Base-by-base conservation (phyloP, 2,888 invertebrate species). In the Chloromyia formosa region DNA sequence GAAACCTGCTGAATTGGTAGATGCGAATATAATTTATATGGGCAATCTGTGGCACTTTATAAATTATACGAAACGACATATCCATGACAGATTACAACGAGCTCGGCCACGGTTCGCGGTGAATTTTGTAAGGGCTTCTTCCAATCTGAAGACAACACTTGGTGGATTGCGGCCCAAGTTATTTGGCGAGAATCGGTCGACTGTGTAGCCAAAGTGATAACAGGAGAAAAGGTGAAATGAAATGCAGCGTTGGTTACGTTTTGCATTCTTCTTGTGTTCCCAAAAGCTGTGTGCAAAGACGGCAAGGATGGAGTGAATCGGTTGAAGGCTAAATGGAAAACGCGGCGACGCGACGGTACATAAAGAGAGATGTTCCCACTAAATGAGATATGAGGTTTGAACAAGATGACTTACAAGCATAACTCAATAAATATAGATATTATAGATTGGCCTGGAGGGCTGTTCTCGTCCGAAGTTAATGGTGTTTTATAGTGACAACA, bases 21-120 rank as follows among this genome's bases (percentile, higher is more conserved):
- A 7, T 35, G 7, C 27, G 7, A 35, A 61, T 73, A 73, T 73
- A 61, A 73, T 73, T 73, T 73, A 73, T 73, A 56, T 58, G 73
- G 27, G 58, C 73, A 73, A 58, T 73, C 42, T n/a, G 58, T 16
- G 73, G 61, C 73, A 73, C 73, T 56, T 73, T 73, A 60, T 73
- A 73, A 73, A 73, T 73, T 73, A 73, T 27, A 14, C 45, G 73
- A 71, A 56, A 40, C 35, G 42, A 42, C 69, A 54, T 69, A 27
- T 42, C 16, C 40, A 23, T 73, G 73, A 42, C 61, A 73, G 73
- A 73, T 73, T 73, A 73, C 73, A 69, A 69, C 69, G 23, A 69
- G 66, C 45, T 35, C 27, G 27, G 27, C 27, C 2, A 35, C 18
- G 66, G 14, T n/a, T 49, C 49, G 3, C 16, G 49, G 49, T 49